Base-by-base conservation (phyloP, 2,113 vertebrate genomes). In the Camelus bactrianus region DNA sequence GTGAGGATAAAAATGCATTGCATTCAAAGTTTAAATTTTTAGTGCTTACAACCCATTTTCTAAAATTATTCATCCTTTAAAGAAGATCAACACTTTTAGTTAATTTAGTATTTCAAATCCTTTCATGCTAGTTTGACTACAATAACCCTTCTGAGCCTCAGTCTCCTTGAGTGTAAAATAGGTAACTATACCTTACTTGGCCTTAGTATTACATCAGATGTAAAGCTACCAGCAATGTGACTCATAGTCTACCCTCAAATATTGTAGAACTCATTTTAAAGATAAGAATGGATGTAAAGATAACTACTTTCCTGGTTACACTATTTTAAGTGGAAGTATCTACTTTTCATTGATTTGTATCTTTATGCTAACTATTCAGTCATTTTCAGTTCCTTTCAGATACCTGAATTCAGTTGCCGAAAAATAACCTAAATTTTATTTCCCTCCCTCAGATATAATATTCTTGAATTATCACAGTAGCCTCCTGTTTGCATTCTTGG, bases 21-120 rank as follows among this genome's bases (percentile, higher is more conserved):
- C 16, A 89, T n/a, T 50, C 54, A 12, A 92, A 84, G n/a, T 89
- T 95, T 86, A 94, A 79, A 75, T 48, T 93, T 82, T 35, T 93
- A 62, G 10, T 64, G 42, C 56, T 91, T 90, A 84, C 89, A 96
- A 42, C 46, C 30, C 60, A 17, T 93, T 89, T 89, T 80, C 50
- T 77, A 70, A 94, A 94, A 87, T 81, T 89, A 77, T 6, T 82
- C 42, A 42, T 65, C 30, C 46, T 62, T 93, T 82, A 91, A 87
- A 76, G 46, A 30, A 72, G 35, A 70, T 48, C 3, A 13, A 95
- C 52, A 70, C 67, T 81, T 84, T 32, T 19, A 16, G 58, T 38
- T 91, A 94, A 84, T 60, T n/a, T 8, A 75, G 30, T 73, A 79
- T 85, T 91, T 88, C 70, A 75, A 69, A 75, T 32, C 17, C 52